Conservation (phyloP, 2,797 vertebrate genomes). For the Neomorphus geoffroyi region DNA sequence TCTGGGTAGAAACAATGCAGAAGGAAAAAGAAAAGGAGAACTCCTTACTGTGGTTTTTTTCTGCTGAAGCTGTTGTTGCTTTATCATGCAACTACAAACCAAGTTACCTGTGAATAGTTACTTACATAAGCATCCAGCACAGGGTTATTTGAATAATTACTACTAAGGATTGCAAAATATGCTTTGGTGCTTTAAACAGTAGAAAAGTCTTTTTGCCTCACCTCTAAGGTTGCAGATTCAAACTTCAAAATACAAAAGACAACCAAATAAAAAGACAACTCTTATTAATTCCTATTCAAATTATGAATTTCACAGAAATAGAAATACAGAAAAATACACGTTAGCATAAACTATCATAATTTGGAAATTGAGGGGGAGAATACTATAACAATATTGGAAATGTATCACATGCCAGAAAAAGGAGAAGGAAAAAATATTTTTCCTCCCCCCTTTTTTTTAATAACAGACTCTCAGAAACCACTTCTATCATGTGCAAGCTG, state of each 20-base stretch:
- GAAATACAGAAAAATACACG: not conserved
- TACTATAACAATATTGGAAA: not conserved
- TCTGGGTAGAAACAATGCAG: not conserved
- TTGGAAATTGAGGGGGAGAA: not conserved
- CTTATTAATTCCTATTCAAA: not conserved
- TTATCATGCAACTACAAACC: not conserved
- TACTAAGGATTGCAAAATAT: constrained; percentile 5
- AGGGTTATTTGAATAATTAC: constrained; percentile 52
- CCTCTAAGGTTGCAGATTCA: not conserved
- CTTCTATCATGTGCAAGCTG: not conserved
- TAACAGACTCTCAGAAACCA: not conserved
- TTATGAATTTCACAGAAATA: not conserved
- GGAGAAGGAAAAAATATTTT: not conserved
- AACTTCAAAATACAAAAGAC: not conserved
- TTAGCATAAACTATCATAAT: not conserved
- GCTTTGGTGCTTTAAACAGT: not conserved
- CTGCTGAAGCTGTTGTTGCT: not conserved
- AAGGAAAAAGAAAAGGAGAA: constrained; percentile 37
- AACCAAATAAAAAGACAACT: not conserved
- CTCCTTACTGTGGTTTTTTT: not conserved
- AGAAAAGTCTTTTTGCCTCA: not conserved
- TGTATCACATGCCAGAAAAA: not conserved
- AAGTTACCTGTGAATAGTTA: not conserved
- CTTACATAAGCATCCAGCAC: not conserved
- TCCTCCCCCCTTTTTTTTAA: not conserved